phyloP scores from a whole-genome alignment of 2,113 vertebrate genomes.

The Hirundichthys speculiger region DNA sequence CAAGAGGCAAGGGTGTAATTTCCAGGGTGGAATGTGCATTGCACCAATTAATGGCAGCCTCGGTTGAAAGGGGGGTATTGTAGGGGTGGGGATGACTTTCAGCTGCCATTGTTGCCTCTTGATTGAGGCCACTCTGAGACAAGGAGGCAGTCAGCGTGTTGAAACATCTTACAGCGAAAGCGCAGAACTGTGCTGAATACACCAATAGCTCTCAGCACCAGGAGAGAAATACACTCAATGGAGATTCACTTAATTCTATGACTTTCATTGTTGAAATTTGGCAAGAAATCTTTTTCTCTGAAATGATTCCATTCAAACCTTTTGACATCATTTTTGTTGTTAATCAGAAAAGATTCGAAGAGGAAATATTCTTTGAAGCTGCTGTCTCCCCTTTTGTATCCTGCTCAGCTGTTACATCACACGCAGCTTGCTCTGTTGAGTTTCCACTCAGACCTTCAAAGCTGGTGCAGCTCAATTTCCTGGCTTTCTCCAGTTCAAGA shows the following conservation, averaged over 20 bases:
- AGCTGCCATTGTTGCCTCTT: conserved; percentile 57
- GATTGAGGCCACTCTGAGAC: conserved; percentile 61
- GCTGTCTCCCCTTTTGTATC: conserved; percentile 15
- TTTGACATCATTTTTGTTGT: conserved; percentile 31
- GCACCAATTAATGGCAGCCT: conserved; percentile 63
- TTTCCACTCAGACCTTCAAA: conserved; percentile 62
- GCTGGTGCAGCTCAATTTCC: conserved; percentile 45
- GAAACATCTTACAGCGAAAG: conserved; percentile 52
- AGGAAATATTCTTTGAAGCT: conserved; percentile 33
- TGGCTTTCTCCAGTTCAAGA: conserved; percentile 27
- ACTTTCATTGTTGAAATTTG: conserved; percentile 46
- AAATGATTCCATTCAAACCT: conserved; percentile 24
- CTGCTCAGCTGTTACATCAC: conserved; percentile 41
- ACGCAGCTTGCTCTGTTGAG: conserved; percentile 40
- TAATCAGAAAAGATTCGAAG: conserved; percentile 33
- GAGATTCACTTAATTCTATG: conserved; percentile 24
- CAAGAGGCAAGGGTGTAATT: conserved; percentile 70
- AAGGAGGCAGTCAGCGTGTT: conserved; percentile 42
- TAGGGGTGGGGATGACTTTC: conserved; percentile 64
- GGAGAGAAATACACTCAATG: conserved; percentile 6
- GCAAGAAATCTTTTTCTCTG: conserved; percentile 32
- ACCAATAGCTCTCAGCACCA: conserved; percentile 34
- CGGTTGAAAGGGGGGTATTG: conserved; percentile 57
- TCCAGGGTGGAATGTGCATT: conserved; percentile 63
- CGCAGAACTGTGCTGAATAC: conserved; percentile 22